Evolutionary conservation across 2,113 vertebrate genomes (phyloP), one percentile per base, ranked within the genome.

Genomic region (Larimichthys polyactis): DNA sequence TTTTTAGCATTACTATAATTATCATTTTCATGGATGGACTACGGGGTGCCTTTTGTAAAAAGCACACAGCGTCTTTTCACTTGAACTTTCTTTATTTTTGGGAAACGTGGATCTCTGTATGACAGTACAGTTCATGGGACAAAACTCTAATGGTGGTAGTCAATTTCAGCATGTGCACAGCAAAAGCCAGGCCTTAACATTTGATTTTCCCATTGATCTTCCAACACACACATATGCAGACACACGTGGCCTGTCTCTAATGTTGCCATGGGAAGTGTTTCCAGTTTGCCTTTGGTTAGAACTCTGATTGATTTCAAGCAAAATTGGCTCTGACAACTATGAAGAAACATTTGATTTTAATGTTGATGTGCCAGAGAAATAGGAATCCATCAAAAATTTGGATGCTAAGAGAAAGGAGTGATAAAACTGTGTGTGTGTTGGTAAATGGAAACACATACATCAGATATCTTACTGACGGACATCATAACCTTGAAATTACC

Each of bases 141-240:
- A 48, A 2, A 6, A 54, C 54, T 65, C 16, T 76, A 24, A 51
- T 54, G n/a, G 14, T 2, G 24, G 5, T 2, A 9, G 11, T 68
- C 29, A 0, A 69, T 44, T 60, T 65, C 2, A 52, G 22, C 54
- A 40, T 40, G 67, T 77, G 67, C 60, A 77, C 73, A 77, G 82
- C 8, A 71, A 60, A 84, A 90, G 55, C 75, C 75, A 77, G 65
- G 70, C 66, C 71, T 55, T 75, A 16, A 55, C 58, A 36, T 75
- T 65, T 71, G 7, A 74, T 81, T 70, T 65, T 44, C 19, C 40
- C n/a, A 57, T 64, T 58, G 27, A 72, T 83, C 59, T 68, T 52
- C 78, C 67, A 82, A 81, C 81, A 83, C 75, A 85, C 72, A 44
- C 66, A 79, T 32, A 14, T 14, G 83, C 75, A 84, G 51, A 44